Base-by-base conservation (phyloP, 2,113 vertebrate genomes). In the Corythoichthys intestinalis region DNA sequence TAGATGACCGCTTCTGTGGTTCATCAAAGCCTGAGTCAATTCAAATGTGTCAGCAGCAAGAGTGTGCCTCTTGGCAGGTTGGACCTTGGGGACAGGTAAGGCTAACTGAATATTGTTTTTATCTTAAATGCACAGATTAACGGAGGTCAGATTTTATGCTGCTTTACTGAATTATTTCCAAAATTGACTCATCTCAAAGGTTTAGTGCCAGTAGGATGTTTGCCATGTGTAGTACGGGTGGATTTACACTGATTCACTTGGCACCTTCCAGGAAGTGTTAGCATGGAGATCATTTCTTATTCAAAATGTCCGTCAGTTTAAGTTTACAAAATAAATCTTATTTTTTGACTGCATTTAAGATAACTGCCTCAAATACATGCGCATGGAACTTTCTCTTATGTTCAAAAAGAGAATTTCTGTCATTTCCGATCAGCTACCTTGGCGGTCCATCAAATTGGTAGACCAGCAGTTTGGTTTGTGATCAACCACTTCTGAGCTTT, bases 51-150 rank as follows among this genome's bases (percentile, higher is more conserved):
- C 96, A 96, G 83, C 96, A 97, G 80, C 96, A 94, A 80, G 97
- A 98, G 74, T 99, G 97, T 84, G 96, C 97, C 2, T 94, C 96
- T 41, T 99, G 97, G 97, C 96, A 99, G 91, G 94, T 96, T 13
- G 97, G 97, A 72, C 93, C 94, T 0, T 99, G 97, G 97, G 96
- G 97, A 80, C 95, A 97, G 94, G 97, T 99, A 93, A 86, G 90
- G 6, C 4, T 7, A 35, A 14, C 3, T 46, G 8, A 46, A 46
- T 46, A 46, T 44, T 46, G 41, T 44, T 13, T 17, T 28, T 46
- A 28, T 63, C n/a, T 41, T 11, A 46, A 62, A 20, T 34, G 2
- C 12, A 13, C 56, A 34, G 15, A 37, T 12, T 57, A 37, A 57
- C 13, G 56, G 4, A 57, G 34, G 28, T 57, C 56, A 37, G 56